Evolutionary conservation across 1,140 invertebrate species (phyloP).

Genomic region (Ceratosolen solmsi): DNA sequence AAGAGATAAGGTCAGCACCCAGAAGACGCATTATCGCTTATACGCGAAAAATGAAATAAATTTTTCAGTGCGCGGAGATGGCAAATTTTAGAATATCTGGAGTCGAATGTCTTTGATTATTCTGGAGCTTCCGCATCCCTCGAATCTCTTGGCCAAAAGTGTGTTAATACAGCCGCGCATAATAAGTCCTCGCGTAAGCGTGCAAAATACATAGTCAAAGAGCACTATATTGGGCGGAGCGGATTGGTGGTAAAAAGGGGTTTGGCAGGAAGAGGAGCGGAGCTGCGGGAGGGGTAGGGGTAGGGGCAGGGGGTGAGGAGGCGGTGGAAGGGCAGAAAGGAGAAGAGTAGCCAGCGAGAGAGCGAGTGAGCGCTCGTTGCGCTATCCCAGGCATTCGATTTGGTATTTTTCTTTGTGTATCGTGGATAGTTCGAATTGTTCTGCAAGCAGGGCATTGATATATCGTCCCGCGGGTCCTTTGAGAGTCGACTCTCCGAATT

Average conservation of each 20-base stretch:
- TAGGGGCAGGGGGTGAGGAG: slow-evolving; percentile 21
- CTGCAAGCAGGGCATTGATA: slow-evolving; percentile 73
- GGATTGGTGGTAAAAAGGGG: neutral
- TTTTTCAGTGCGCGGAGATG: neutral
- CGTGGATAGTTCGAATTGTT: slow-evolving; percentile 74
- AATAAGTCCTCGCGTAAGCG: slow-evolving; percentile 42
- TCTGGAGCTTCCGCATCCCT: slow-evolving; percentile 1
- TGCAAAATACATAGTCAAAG: slow-evolving; percentile 39
- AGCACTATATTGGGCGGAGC: slow-evolving; percentile 24
- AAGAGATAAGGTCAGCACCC: neutral
- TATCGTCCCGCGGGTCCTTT: slow-evolving; percentile 74
- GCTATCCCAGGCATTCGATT: slow-evolving; percentile 74
- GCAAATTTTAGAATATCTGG: neutral
- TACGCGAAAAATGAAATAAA: neutral
- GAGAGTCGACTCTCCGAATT: slow-evolving; percentile 69
- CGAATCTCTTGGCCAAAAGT: slow-evolving; percentile 15
- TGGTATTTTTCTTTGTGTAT: slow-evolving; percentile 75
- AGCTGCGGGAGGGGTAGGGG: neutral
- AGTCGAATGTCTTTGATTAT: slow-evolving; percentile 2
- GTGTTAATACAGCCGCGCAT: slow-evolving; percentile 30
- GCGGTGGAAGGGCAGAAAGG: slow-evolving; percentile 51
- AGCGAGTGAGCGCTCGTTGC: slow-evolving; percentile 56
- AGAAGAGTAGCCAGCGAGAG: slow-evolving; percentile 53
- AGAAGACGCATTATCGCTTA: neutral
- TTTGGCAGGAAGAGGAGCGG: neutral